Evolutionary conservation across 1,140 invertebrate genomes (phyloP), one percentile per base, ranked within the genome.

Genomic region (Brachionus calyciflorus): DNA sequence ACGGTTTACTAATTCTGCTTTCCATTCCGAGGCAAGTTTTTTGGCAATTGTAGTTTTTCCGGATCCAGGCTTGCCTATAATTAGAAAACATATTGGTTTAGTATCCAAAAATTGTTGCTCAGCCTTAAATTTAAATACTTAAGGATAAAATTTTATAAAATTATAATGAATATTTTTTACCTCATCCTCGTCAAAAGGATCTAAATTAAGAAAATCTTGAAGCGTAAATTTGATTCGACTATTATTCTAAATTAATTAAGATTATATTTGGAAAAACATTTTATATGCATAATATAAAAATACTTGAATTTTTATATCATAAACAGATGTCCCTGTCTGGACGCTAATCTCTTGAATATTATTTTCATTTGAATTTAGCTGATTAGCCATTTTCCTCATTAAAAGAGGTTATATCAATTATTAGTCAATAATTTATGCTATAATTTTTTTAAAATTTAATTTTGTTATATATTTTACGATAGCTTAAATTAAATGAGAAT

Each of bases 41-140:
- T 81, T 81, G 6, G 82, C 83, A 46, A 85, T 73, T n/a, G 80
- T 79, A 55, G 83, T 84, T 70, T 83, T 84, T 40, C 84, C 84
- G 63, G 80, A 78, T 4, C 84, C 84, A 46, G 84, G 84, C 80
- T 85, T 85, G 12, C 84, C 84, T 53, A 85, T 70, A 10, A 85
- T 77, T 28, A 85, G 77, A 76, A 85, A 85, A 78, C 84, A 85
- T 75, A 83, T 83, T 78, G 84, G 84, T 77, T 85, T 85, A n/a
- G 84, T 84, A 40, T 81, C 79, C 6, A 85, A 75, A 77, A 83
- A 84, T 30, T 81, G 70, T 10, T 83, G 79, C 73, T 84, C 84
- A 77, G 82, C 80, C 84, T 85, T 79, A 77, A 77, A 3, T 51
- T 26, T 24, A 30, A 21, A 49, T 53, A 10, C 40, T 63, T 26